Conservation (phyloP, 2,797 vertebrate genomes). For the Capromys pilorides region DNA sequence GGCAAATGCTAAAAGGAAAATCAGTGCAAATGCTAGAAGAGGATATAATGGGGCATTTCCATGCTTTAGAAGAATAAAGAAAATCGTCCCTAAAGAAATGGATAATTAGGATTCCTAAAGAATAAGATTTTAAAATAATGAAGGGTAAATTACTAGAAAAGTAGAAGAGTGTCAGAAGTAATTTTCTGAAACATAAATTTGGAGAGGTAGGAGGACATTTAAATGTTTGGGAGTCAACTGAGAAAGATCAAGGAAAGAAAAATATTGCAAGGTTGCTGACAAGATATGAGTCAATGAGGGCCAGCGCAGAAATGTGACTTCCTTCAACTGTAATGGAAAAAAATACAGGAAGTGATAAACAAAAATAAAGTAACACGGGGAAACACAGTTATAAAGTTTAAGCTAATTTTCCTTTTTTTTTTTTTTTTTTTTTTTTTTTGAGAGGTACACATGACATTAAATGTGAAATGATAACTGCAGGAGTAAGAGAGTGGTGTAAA, state of each 20-base stretch:
- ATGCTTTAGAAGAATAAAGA: background rate
- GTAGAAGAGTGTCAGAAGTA: background rate
- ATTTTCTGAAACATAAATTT: slow-evolving; percentile 1
- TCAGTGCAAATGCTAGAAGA: background rate
- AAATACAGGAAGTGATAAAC: background rate
- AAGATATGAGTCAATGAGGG: background rate
- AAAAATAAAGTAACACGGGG: background rate
- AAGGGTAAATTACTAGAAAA: background rate
- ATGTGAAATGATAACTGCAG: background rate
- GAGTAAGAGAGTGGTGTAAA: background rate
- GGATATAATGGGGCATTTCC: background rate
- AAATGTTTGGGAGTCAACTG: background rate
- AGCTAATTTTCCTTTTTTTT: too few relatives aligned
- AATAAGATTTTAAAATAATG: background rate
- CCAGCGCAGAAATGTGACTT: background rate
- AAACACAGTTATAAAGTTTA: background rate
- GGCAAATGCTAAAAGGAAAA: background rate
- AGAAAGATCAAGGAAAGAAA: background rate
- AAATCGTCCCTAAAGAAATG: background rate
- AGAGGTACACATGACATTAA: background rate
- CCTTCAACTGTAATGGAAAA: background rate
- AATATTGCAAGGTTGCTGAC: background rate
- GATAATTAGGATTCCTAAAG: background rate
- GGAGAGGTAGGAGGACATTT: background rate
- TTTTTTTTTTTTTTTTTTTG: too few relatives aligned